Evolutionary conservation across 2,888 invertebrate species (phyloP), one percentile per base, ranked within the genome.

Genomic region (Eristalinus sepulchralis): DNA sequence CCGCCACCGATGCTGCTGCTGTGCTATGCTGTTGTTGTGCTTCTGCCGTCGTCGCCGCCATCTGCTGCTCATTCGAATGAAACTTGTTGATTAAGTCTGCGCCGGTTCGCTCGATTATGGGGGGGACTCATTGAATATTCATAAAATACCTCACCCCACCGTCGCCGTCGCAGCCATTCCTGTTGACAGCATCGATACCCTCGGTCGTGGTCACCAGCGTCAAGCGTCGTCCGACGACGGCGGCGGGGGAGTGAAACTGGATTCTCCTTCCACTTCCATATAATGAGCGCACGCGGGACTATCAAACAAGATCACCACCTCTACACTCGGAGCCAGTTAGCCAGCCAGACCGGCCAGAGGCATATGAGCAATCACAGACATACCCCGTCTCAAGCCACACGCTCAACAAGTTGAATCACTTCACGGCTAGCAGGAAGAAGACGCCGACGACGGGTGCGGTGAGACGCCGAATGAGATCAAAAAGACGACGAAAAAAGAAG

Each of bases 71-170:
- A 79, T 36, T 86, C 83, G 55, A 79, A 79, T 60, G 78, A 86
- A 86, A 86, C 86, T 86, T 86, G 86, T 86, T 86, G 86, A 86
- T 86, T 86, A 83, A 86, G 83, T 86, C 86, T 79, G 75, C 57
- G 82, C 72, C 63, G 78, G 55, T 55, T 83, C 72, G 75, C 55
- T 82, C 82, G 75, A 78, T 85, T 78, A 85, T 73, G 39, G 73
- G 63, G 39, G 73, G 63, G 68, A 78, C 83, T 86, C 86, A 86
- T 86, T 86, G 86, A 86, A 86, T 86, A 86, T 86, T 86, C 86
- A 86, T 86, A 83, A 75, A 83, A 47, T n/a, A 2, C 47, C 47
- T 47, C 17, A 75, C 70, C 39, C 71, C 53, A 77, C 82, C 71
- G 53, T 39, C 22, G 53, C 36, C 72, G 13, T 55, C 55, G 24